Conservation (phyloP, 1,140 invertebrate genomes). For the Andrena cerasifolii region DNA sequence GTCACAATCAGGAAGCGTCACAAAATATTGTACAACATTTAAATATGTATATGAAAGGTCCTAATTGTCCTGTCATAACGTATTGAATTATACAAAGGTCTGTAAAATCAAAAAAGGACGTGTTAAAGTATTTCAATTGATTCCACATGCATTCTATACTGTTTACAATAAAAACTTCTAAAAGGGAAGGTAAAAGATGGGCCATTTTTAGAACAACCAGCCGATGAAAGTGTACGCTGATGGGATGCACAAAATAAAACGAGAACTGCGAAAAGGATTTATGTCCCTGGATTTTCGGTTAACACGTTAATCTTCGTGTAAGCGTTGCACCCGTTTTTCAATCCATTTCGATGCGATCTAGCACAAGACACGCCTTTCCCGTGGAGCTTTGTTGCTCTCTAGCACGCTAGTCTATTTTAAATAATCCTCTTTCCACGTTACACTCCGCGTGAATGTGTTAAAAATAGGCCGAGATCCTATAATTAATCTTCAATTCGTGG, state of each 20-base stretch:
- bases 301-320: constrained; percentile 28
- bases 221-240: background rate
- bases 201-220: background rate
- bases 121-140: no score
- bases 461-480: background rate
- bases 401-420: constrained; percentile 7
- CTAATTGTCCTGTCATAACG: no score
- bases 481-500: background rate
- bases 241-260: background rate
- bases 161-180: no score
- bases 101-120: no score
- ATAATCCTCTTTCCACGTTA: background rate
- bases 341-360: constrained; percentile 7
- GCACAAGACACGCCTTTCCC: constrained; percentile 1
- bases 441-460: background rate
- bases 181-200: background rate
- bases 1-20: no score
- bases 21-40: no score
- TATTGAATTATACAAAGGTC: no score
- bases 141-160: no score
- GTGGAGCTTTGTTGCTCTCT: background rate
- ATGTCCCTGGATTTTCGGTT: constrained; percentile 5
- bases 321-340: background rate
- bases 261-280: background rate
- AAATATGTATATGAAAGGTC: no score